Percentiles rank a stretch among this genome's conserved stretches.
These are phyloP conservation scores for Aythya fuligula DNA, from an alignment of 2,797 vertebrate genomes.

Conservation along the genomic window DNA sequence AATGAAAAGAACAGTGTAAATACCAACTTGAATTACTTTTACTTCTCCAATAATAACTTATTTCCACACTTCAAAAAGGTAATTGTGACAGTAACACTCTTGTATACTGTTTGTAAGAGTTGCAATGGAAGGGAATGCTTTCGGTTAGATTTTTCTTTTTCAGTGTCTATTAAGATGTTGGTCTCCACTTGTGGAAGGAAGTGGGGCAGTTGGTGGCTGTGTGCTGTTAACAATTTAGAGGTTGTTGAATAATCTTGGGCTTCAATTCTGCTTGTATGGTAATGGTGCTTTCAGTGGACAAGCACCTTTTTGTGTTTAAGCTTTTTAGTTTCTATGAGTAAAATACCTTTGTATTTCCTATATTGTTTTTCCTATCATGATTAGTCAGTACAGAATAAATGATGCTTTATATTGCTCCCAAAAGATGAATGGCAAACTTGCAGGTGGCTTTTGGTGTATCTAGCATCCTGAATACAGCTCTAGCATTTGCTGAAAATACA, in stretches of 20 bases:
- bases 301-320: background rate
- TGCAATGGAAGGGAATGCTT: background rate
- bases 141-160: background rate
- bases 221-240: background rate
- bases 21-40: background rate
- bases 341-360: background rate
- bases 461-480: background rate
- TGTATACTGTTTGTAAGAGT: background rate
- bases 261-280: background rate
- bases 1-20: background rate
- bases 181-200: background rate
- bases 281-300: background rate
- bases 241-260: background rate
- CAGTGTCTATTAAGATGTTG: background rate
- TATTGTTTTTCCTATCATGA: background rate
- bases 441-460: background rate
- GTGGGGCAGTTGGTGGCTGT: background rate
- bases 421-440: conserved; percentile 51
- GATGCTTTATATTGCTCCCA: background rate
- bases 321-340: background rate
- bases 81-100: background rate
- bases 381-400: background rate
- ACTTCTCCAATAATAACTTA: background rate
- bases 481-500: conserved; percentile 14
- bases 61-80: too few relatives aligned